These are phyloP conservation scores for Poeciliopsis infans DNA, from an alignment of 2,797 vertebrate genomes.

Conservation along the genomic window DNA sequence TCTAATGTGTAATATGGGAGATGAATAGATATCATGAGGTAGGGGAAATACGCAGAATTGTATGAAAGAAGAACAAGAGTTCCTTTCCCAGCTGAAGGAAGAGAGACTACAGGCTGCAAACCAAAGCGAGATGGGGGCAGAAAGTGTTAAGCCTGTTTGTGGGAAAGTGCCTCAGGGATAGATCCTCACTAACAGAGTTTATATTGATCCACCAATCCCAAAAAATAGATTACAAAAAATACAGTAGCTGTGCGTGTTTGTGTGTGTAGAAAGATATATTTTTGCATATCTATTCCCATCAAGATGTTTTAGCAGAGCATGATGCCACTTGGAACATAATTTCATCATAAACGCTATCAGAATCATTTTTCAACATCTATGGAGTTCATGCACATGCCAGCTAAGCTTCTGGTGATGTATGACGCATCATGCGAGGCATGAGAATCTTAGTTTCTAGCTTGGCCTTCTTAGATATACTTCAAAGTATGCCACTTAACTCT, in stretches of 20 bases:
- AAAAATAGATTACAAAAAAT: slow-evolving; percentile 26
- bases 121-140: slow-evolving; percentile 34
- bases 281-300: not conserved
- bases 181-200: slow-evolving; percentile 65
- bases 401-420: not conserved
- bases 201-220: slow-evolving; percentile 73
- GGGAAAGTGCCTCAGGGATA: slow-evolving; percentile 75
- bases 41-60: slow-evolving; percentile 18
- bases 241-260: slow-evolving; percentile 26
- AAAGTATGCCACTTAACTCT: not conserved
- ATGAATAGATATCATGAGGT: not conserved
- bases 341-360: not conserved
- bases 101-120: slow-evolving; percentile 45
- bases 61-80: slow-evolving; percentile 9
- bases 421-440: not conserved
- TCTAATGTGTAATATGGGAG: not conserved
- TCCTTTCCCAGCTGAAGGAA: slow-evolving; percentile 47
- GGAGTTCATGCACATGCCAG: not conserved
- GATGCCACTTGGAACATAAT: not conserved
- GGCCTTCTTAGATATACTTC: not conserved
- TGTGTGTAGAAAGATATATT: slow-evolving; percentile 1
- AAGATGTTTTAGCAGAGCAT: not conserved
- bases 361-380: not conserved
- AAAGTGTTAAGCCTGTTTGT: slow-evolving; percentile 72
- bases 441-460: not conserved